Evolutionary conservation across 2,797 vertebrate species (phyloP), one percentile per base, ranked within the genome.

Genomic region (Karalla daura): DNA sequence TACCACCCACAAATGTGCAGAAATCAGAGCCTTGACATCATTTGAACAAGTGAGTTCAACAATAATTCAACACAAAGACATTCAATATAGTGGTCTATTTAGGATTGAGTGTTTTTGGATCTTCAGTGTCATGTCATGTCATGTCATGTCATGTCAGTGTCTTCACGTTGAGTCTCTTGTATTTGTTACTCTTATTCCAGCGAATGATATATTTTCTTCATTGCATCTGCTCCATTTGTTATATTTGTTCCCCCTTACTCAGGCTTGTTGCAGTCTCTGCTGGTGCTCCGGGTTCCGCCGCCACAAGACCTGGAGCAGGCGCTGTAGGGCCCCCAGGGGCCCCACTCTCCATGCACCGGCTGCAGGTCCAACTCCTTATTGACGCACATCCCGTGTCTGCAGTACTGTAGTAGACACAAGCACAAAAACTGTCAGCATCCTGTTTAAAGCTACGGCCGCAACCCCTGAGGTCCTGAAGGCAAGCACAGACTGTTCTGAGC

Each of bases 231-330:
- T 74, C 76, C 88, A 82, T 91, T 92, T n/a, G n/a, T n/a, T n/a
- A n/a, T n/a, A n/a, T n/a, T n/a, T n/a, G n/a, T n/a, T n/a, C n/a
- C n/a, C n/a, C n/a, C 96, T 94, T 95, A 99, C 98, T 97, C 96
- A 14, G 97, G 97, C 68, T 85, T 95, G 88, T 96, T 96, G 91
- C 98, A 99, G 75, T 97, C 95, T 90, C 98, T 95, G 54, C 58
- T 70, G 39, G 91, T 92, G 82, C 95, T 98, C 87, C 95, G 95
- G 63, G 98, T 97, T 80, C 98, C 98, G 77, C 98, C 97, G 63
- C 97, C 98, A 86, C 97, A 99, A 30, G 95, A 96, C 81, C 98
- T 95, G 70, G 97, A 98, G 78, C 98, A 99, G 4, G 88, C 91
- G 52, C 91, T 96, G 62, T 97, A 98, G 25, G 96, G 95, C 14